Base-by-base conservation (phyloP, 2,888 invertebrate genomes). In the Thyatira batis region DNA sequence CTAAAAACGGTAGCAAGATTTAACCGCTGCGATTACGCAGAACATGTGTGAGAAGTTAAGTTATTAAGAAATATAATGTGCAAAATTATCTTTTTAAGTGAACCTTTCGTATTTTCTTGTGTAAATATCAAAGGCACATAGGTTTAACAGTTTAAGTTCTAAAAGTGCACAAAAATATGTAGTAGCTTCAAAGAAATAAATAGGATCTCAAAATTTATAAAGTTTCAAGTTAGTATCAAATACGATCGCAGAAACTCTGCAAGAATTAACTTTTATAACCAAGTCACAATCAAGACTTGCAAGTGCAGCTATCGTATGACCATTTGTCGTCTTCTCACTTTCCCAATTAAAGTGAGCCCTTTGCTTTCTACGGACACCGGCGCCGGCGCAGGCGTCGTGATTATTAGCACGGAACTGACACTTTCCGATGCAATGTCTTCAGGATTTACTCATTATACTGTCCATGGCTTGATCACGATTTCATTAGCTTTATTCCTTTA, bases 341-440 rank as follows among this genome's bases (percentile, higher is more conserved):
- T 77, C 76, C 63, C 65, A 65, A 63, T 57, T 64, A 53, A 56
- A 55, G 57, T 65, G 65, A 60, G 60, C 80, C 79, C 81, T 80
- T 80, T 73, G 76, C 78, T 77, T 81, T 82, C 81, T 70, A 70
- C 69, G 67, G 62, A 63, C 64, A 65, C 58, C 67, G 48, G 27
- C 27, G 65, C 61, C 64, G 44, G 58, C 60, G 60, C 60, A 57
- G 28, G 48, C 66, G 30, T 39, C 39, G 61, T 65, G 72, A 50
- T 75, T 77, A 82, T 77, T 71, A 77, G 81, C 62, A 76, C 78
- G 81, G 80, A 83, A 82, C 78, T 54, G 60, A 54, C 78, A 80
- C 82, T 82, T 81, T 82, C 84, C 84, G 66, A 71, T 77, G 62
- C 54, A 61, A 60, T 60, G 45, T 54, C 53, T 23, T 23, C 39